Evolutionary conservation across 2,888 invertebrate genomes (phyloP), one percentile per base, ranked within the genome.

Genomic region (Scotopteryx bipunctaria): DNA sequence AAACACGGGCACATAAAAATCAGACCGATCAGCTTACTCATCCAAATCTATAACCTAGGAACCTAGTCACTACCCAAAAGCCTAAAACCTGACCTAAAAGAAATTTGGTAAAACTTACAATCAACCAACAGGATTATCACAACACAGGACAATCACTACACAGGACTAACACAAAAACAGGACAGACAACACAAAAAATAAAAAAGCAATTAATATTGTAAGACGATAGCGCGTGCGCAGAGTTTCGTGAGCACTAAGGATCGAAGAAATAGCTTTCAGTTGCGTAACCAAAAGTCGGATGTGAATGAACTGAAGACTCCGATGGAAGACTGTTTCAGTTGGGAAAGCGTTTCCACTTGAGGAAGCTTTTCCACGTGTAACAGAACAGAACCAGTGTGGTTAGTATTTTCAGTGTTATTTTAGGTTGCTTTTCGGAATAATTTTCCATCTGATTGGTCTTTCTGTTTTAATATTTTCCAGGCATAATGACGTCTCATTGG

Each of bases 291-390:
- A 57, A 57, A 49, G 44, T 33, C 44, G 41, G 13, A 61, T 49
- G 45, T 63, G 71, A 69, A 63, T 66, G 69, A 64, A 65, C 65
- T 63, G 61, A 59, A 69, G 59, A 43, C 21, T 41, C n/a, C 31
- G 16, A 16, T n/a, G 25, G 16, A 15, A 8, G 23, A 42, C 15
- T 45, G 36, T 42, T 36, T 43, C 43, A 38, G 42, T 17, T 14
- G n/a, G 17, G 31, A 6, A 13, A 8, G 0, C 5, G 13, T 23
- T 23, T 21, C n/a, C n/a, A n/a, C n/a, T n/a, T n/a, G 11, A 4
- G 9, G 9, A 35, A 44, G 35, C 16, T 32, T 14, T 23, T 14
- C 15, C 5, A 36, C 17, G 8, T 23, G 2, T 2, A 2, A 23
- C 23, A 2, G 8, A 8, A 8, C n/a, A n/a, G n/a, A n/a, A n/a